Evolutionary conservation across 2,888 invertebrate genomes (phyloP).

Genomic region (Tineola bisselliella): DNA sequence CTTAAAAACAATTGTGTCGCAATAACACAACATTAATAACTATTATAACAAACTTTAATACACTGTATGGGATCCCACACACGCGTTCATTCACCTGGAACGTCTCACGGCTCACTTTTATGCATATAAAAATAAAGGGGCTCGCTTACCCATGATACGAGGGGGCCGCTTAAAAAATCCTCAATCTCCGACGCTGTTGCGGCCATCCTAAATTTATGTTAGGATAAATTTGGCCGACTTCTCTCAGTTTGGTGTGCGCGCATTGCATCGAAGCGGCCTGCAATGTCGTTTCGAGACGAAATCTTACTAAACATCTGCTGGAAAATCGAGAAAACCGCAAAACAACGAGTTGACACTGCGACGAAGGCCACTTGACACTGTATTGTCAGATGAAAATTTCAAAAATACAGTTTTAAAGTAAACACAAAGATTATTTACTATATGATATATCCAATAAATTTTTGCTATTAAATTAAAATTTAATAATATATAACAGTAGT

Average conservation of each 20-base stretch:
- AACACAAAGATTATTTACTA: no score
- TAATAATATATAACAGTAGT: no score
- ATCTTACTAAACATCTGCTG: constrained; percentile 46
- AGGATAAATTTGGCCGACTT: constrained; percentile 42
- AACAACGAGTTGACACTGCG: constrained; percentile 17
- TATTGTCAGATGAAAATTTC: neutral
- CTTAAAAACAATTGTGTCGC: constrained; percentile 8
- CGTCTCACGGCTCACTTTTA: constrained; percentile 44
- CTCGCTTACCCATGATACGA: constrained; percentile 84
- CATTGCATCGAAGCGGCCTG: constrained; percentile 44
- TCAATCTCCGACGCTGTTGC: constrained; percentile 79
- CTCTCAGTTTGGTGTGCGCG: constrained; percentile 31
- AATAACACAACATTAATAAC: constrained; percentile 17
- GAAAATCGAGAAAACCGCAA: constrained; percentile 27
- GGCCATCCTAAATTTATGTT: constrained; percentile 61
- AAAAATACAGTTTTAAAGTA: neutral
- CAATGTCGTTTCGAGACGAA: constrained; percentile 26
- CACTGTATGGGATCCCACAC: neutral
- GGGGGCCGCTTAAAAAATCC: constrained; percentile 83
- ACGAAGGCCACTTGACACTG: constrained; percentile 12
- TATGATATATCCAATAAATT: no score
- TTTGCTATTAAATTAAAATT: no score
- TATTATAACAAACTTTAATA: neutral
- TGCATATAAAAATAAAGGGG: constrained; percentile 14
- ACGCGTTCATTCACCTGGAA: constrained; percentile 37